A percentile compares a stretch with the other conserved stretches of the same genome.
Conservation (phyloP, 2,113 vertebrate species). For the Coryphaenoides rupestris region DNA sequence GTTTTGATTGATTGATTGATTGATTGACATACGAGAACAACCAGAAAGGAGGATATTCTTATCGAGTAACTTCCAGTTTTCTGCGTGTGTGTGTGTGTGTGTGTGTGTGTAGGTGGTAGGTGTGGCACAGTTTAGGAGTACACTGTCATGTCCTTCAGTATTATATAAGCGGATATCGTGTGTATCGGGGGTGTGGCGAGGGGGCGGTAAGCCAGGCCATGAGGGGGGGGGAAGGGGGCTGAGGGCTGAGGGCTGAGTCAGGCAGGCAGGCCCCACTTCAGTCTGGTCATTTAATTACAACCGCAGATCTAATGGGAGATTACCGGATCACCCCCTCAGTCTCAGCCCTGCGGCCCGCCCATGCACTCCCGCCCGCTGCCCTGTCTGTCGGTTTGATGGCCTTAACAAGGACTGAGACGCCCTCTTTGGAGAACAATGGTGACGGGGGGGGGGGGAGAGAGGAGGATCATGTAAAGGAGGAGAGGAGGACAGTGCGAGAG, state of each 20-base stretch:
- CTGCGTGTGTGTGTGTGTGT: too few relatives aligned
- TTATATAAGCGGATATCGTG: slow-evolving; percentile 53
- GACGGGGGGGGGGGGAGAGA: slow-evolving; percentile 1
- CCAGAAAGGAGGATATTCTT: not conserved
- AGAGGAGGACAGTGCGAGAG: not conserved
- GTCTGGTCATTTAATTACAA: slow-evolving; percentile 52
- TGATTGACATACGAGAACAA: too few relatives aligned
- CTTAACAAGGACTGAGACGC: slow-evolving; percentile 30
- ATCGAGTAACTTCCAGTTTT: too few relatives aligned
- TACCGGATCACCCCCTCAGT: slow-evolving; percentile 15
- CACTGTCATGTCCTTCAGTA: slow-evolving; percentile 46
- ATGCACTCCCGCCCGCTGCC: slow-evolving; percentile 9
- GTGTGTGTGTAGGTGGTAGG: not conserved
- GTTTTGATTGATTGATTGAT: too few relatives aligned
- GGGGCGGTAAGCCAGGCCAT: slow-evolving; percentile 40
- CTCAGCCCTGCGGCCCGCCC: slow-evolving; percentile 24
- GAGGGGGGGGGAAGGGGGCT: not conserved
- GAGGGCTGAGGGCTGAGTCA: slow-evolving; percentile 51
- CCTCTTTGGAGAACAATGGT: not conserved
- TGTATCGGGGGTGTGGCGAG: too few relatives aligned
- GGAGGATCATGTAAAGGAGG: not conserved
- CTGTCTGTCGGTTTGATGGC: slow-evolving; percentile 15
- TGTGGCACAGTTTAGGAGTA: slow-evolving; percentile 34
- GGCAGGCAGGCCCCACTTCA: slow-evolving; percentile 26
- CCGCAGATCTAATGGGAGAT: slow-evolving; percentile 45